phyloP scores from a whole-genome alignment of 2,113 vertebrate species.

The Serinus canaria region DNA sequence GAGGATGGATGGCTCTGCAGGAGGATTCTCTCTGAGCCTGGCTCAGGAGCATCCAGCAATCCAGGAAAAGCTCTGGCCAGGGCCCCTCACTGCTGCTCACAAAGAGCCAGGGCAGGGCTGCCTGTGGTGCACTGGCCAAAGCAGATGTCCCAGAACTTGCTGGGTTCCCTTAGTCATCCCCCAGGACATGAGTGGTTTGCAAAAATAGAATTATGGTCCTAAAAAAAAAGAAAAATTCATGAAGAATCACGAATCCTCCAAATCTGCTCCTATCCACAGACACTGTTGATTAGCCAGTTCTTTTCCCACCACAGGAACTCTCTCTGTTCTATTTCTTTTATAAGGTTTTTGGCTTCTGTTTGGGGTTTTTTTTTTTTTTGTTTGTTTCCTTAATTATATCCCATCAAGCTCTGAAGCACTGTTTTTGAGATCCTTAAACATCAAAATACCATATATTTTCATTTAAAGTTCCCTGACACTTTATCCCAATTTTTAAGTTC shows the following conservation, averaged over 20 bases:
- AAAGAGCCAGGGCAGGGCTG: background rate
- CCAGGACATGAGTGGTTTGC: background rate
- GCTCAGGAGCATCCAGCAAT: background rate
- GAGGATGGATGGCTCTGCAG: no score
- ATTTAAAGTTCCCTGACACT: background rate
- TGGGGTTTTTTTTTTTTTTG: background rate
- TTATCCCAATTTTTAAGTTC: background rate
- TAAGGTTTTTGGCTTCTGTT: background rate
- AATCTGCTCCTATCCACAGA: background rate
- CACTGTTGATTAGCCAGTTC: background rate
- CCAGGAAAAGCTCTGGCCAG: background rate
- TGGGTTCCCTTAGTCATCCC: background rate
- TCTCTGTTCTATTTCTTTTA: background rate
- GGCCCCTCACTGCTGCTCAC: background rate
- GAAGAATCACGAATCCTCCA: background rate
- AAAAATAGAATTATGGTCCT: background rate
- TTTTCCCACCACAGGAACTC: background rate
- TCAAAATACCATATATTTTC: background rate
- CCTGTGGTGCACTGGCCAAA: background rate
- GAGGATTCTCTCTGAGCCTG: background rate
- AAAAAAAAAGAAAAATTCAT: background rate
- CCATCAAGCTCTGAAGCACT: background rate
- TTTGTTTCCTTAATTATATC: conserved; percentile 27
- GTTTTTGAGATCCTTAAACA: background rate
- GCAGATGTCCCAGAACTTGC: background rate